Evolutionary conservation across 2,888 invertebrate genomes (phyloP).

Genomic region (Callyntrura guangdongensis): DNA sequence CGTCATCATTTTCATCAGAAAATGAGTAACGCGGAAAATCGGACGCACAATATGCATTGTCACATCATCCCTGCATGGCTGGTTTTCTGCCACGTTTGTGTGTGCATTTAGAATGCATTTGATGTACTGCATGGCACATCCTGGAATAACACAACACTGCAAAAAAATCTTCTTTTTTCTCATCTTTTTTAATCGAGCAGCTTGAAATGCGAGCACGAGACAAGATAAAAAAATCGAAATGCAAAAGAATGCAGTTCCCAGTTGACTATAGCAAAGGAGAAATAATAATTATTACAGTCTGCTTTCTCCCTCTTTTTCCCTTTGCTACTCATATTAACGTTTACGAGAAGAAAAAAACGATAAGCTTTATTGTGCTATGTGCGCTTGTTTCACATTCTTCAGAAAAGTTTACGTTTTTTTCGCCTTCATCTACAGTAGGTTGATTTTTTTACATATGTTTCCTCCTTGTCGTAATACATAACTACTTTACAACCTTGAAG

Average conservation of each 20-base stretch:
- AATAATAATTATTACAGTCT: constrained; percentile 27
- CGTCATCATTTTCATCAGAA: too few species aligned
- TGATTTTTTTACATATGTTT: constrained; percentile 35
- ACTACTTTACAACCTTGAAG: constrained; percentile 54
- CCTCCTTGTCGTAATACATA: constrained; percentile 19
- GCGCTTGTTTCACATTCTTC: neutral
- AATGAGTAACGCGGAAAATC: too few species aligned
- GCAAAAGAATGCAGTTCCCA: constrained; percentile 61
- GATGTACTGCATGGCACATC: neutral
- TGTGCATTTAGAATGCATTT: neutral
- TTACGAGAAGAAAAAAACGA: constrained; percentile 15
- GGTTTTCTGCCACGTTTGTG: neutral
- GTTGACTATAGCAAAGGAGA: constrained; percentile 15
- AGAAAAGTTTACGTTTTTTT: neutral
- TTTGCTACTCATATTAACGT: neutral
- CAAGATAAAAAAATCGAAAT: constrained; percentile 11
- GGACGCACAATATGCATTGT: too few species aligned
- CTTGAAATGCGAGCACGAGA: neutral
- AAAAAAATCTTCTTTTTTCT: neutral
- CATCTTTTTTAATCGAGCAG: neutral
- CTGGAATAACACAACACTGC: neutral
- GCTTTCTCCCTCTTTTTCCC: neutral
- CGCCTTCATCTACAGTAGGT: neutral
- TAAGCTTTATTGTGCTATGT: neutral
- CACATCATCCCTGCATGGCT: too few species aligned